Base-by-base conservation (phyloP, 2,113 vertebrate genomes). In the Cryptomyrus ogoouensis region DNA sequence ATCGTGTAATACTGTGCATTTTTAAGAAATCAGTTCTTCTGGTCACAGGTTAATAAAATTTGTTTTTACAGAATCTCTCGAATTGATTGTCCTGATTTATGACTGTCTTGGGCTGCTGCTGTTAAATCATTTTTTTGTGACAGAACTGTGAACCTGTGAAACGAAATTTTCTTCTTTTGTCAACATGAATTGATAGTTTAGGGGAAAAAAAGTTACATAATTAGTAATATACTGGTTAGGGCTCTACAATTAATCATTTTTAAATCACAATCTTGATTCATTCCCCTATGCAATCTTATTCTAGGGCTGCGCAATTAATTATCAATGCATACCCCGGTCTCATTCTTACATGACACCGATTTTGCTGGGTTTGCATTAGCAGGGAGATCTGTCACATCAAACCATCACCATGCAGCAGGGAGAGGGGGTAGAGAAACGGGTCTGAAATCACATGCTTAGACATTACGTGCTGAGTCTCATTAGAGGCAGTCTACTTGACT, bases 1-100 rank as follows among this genome's bases (percentile, higher is more conserved):
- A 94, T 95, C 91, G 88, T 96, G 94, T 94, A 94, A 95, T 95
- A 94, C 70, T 89, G 88, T 89, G 74, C 70, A 94, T 94, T 93
- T 89, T 92, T 50, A 87, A 46, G 83, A 47, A 84, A 31, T 56
- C 85, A 53, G 13, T 87, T 87, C 31, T 53, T 87, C 27, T 53
- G 47, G 24, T 53, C 44, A 52, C 46, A 50, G 46, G 19, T 50
- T 50, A 86, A 86, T 47, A 86, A 49, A 86, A n/a, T 86, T 86
- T 86, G 47, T 49, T 46, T 83, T 83, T 83, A 83, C 42, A 44
- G 39, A 46, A 84, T 47, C 17, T 46, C 31, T 77, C 0, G 74
- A 80, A 42, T 42, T 80, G 74, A 80, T 80, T 80, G 31, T 80
- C 74, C 15, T 80, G 13, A 42, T 80, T 80, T 17, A 35, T 77